These are phyloP conservation scores for Volucella zonaria DNA, from an alignment of 2,888 invertebrate genomes.

Conservation along the genomic window DNA sequence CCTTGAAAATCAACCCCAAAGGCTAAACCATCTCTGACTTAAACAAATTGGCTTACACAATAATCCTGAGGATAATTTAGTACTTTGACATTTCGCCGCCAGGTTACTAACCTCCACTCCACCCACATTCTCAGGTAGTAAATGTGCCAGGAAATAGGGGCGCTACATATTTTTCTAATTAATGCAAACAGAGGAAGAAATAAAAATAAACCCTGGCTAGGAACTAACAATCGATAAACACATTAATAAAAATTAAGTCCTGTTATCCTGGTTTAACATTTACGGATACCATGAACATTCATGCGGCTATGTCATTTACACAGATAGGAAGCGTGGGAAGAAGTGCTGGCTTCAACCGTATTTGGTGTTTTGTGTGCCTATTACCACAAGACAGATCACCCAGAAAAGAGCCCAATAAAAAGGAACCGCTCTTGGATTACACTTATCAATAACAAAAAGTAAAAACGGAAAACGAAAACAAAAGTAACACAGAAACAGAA, in stretches of 20 bases:
- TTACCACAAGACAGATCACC: neutral
- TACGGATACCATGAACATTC: constrained; percentile 4
- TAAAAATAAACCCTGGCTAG: neutral
- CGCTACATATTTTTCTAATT: constrained; percentile 34
- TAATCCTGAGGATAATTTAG: constrained; percentile 36
- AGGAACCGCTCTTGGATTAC: neutral
- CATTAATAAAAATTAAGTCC: constrained; percentile 44
- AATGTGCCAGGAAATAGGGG: constrained; percentile 11
- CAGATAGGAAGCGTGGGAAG: too few species aligned
- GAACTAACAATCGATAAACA: constrained; percentile 31
- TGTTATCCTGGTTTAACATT: constrained; percentile 13
- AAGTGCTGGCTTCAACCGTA: too few species aligned
- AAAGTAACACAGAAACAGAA: neutral
- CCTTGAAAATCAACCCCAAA: constrained; percentile 13
- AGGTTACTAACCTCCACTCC: neutral
- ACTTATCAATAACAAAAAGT: neutral
- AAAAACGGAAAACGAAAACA: neutral
- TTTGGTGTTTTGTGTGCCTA: neutral
- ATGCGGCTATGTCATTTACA: constrained; percentile 23
- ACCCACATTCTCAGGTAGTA: neutral
- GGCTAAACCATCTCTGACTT: constrained; percentile 22
- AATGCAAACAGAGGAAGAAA: constrained; percentile 2
- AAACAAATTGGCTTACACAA: constrained; percentile 27
- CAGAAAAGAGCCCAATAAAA: constrained; percentile 1
- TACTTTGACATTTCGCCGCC: constrained; percentile 12